Base-by-base conservation (phyloP, 2,888 invertebrate species). In the Hemistola chrysoprasaria region DNA sequence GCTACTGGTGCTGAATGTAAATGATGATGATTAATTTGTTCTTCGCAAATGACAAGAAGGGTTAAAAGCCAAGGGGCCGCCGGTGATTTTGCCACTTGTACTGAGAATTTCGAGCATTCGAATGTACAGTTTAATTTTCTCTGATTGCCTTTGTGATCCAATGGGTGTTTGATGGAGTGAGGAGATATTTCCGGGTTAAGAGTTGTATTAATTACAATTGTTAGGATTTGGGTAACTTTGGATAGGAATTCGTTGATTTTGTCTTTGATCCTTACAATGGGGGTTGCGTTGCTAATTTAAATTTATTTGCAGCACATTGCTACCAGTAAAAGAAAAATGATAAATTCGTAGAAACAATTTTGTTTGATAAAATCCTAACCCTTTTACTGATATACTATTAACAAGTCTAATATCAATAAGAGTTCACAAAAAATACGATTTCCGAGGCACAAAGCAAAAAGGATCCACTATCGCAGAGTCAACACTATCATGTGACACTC, bases 11-110 rank as follows among this genome's bases (percentile, higher is more conserved):
- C 85, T 81, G 87, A 85, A 88, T 88, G 80, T 84, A 88, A 88
- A 88, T 88, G 88, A 88, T 84, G 84, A 86, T 88, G 88, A 88
- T 88, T 88, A 88, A 88, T 88, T 86, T 85, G 87, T 85, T 83
- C 85, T 76, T 78, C 79, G 72, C 76, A 76, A 86, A 87, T 86
- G 86, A 87, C 86, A 82, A 78, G 86, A 87, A 88, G 87, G 88
- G 87, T 87, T 87, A 85, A 83, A 80, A 72, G 75, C 66, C 76
- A 73, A 66, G 72, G 78, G 84, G 55, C 50, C 50, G 55, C 50
- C 16, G 16, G 71, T 73, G 76, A 79, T 79, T 73, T 65, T 62
- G 78, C 67, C 78, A 81, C 83, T 84, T 81, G 79, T 73, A 68
- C 71, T 50, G 61, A 67, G 76, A 77, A 84, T 82, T 62, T 64